Evolutionary conservation across 2,113 vertebrate species (phyloP).

Genomic region (Ariopsis seemanni): DNA sequence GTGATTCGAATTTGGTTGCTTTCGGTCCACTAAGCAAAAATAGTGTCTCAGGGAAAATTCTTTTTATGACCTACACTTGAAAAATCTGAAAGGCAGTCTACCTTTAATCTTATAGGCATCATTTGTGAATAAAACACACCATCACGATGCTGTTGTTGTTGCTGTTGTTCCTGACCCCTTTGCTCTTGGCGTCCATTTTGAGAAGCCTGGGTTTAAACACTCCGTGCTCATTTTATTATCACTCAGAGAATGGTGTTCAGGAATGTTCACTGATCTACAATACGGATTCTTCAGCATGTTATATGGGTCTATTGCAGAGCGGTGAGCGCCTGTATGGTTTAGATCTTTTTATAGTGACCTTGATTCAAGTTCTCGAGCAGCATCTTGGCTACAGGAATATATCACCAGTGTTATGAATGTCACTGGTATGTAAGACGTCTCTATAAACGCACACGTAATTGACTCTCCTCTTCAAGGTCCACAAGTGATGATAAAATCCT

Average conservation of each 20-base stretch:
- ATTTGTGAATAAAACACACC: no score
- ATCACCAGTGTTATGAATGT: conserved; percentile 45
- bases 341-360: conserved; percentile 37
- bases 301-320: conserved; percentile 20
- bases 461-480: conserved; percentile 41
- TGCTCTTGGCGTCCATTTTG: background rate
- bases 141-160: conserved; percentile 10
- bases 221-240: no score
- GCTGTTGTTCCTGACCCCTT: conserved; percentile 3
- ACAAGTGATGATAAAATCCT: conserved; percentile 47
- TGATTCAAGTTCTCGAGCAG: background rate
- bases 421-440: conserved; percentile 32
- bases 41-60: no score
- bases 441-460: conserved; percentile 50
- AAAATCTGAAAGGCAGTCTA: no score
- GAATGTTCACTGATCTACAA: conserved; percentile 24
- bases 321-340: background rate
- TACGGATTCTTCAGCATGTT: background rate
- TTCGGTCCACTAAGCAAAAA: no score
- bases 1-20: no score
- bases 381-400: conserved; percentile 23
- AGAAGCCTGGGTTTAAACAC: no score
- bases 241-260: background rate
- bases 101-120: no score
- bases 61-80: no score